Conservation (phyloP, 2,113 vertebrate genomes). For the Crypturellus undulatus region DNA sequence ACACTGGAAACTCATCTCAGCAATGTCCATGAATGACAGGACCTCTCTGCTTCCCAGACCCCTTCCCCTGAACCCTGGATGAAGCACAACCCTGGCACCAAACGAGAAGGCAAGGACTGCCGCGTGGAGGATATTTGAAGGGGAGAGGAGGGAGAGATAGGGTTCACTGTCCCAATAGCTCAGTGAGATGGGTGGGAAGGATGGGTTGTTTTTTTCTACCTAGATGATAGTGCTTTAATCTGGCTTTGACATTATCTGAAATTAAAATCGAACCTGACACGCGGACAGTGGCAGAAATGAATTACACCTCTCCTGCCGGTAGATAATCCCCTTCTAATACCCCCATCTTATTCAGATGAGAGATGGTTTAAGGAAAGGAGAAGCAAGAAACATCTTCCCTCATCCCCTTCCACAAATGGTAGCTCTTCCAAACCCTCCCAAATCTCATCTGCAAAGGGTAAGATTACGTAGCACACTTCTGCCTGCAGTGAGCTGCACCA, state of each 20-base stretch:
- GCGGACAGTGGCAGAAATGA: constrained; percentile 67
- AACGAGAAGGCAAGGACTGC: neutral
- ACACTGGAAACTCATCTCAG: neutral
- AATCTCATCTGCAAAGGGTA: fast-evolving
- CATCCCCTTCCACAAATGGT: neutral
- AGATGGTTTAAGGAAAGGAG: neutral
- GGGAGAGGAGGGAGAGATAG: neutral
- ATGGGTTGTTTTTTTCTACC: constrained; percentile 15
- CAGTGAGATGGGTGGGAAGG: neutral
- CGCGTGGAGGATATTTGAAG: neutral
- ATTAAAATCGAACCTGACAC: constrained; percentile 81
- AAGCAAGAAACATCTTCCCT: neutral
- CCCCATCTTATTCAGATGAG: constrained; percentile 51
- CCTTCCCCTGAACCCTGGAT: neutral
- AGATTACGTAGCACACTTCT: neutral
- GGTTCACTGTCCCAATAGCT: neutral
- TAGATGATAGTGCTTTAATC: constrained; percentile 53
- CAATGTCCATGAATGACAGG: fast-evolving
- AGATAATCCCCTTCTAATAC: constrained; percentile 66
- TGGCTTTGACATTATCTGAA: constrained; percentile 79
- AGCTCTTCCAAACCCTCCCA: neutral
- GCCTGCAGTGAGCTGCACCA: fast-evolving
- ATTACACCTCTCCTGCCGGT: constrained; percentile 39
- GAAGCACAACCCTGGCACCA: neutral
- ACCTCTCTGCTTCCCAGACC: neutral